Conservation (phyloP, 2,113 vertebrate species). For the Hyla sarda region DNA sequence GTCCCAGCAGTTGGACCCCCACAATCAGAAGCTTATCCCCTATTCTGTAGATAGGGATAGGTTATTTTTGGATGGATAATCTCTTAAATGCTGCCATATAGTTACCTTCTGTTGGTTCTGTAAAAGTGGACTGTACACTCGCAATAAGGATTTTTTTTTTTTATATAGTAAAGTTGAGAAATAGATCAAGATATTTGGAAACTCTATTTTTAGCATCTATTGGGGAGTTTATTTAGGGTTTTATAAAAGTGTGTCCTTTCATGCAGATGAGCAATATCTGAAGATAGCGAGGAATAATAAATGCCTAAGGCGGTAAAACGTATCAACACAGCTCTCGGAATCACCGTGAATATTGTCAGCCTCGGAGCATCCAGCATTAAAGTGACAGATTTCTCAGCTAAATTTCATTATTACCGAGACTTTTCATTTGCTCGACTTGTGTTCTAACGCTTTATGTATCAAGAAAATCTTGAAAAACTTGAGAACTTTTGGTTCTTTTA, state of each 20-base stretch:
- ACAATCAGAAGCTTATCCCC: too few species aligned
- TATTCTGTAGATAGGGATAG: too few species aligned
- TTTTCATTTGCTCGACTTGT: background rate
- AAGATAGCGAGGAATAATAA: background rate
- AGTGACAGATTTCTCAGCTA: constrained; percentile 11
- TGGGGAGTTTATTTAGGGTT: background rate
- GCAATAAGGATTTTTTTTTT: too few species aligned
- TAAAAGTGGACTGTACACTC: too few species aligned
- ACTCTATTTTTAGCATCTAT: background rate
- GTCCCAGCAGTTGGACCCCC: too few species aligned
- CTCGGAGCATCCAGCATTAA: background rate
- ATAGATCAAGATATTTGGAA: background rate
- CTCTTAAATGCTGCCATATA: too few species aligned
- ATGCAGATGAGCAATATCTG: background rate
- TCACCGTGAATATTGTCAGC: background rate
- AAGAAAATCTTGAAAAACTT: background rate
- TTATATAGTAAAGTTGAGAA: background rate
- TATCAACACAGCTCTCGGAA: background rate
- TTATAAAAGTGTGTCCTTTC: background rate
- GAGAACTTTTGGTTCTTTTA: background rate
- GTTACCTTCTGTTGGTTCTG: too few species aligned
- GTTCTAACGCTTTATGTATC: background rate
- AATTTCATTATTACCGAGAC: background rate
- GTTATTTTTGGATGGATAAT: too few species aligned
- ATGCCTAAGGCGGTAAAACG: background rate